Evolutionary conservation across 2,797 vertebrate genomes (phyloP).

Genomic region (Darevskia nairensis): DNA sequence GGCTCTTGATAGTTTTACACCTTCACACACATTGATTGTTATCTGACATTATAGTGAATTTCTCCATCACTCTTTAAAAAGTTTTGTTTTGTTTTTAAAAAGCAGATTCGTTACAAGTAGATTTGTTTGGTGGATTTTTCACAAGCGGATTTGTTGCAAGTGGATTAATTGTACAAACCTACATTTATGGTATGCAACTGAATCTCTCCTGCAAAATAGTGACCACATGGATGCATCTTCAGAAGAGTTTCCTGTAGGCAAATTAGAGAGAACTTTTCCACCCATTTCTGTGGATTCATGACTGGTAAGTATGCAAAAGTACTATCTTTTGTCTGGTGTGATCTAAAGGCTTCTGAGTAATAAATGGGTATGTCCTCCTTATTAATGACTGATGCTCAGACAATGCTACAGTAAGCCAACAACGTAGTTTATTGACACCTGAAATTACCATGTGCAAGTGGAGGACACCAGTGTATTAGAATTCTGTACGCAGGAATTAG

Average conservation of each 20-base stretch:
- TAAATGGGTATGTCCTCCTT: neutral
- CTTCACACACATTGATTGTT: too few relatives aligned
- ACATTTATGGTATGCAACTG: neutral
- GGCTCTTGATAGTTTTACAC: too few relatives aligned
- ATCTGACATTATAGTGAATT: too few relatives aligned
- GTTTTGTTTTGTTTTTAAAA: too few relatives aligned
- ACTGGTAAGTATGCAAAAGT: neutral
- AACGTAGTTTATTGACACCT: conserved; percentile 21
- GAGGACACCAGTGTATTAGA: neutral
- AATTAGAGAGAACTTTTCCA: neutral
- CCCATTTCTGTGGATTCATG: neutral
- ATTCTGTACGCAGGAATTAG: conserved; percentile 6
- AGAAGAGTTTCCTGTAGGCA: neutral
- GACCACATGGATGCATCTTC: too few relatives aligned
- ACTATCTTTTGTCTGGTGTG: neutral
- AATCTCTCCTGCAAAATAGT: neutral
- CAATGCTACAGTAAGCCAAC: neutral
- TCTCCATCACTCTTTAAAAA: too few relatives aligned
- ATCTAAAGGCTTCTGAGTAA: conserved; percentile 15
- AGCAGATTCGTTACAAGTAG: too few relatives aligned
- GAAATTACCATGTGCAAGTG: neutral
- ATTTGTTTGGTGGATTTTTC: too few relatives aligned
- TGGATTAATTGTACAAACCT: too few relatives aligned
- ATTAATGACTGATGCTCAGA: conserved; percentile 14
- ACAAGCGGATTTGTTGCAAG: too few relatives aligned